Conservation (phyloP, 2,888 invertebrate species). For the Plemyria rubiginata region DNA sequence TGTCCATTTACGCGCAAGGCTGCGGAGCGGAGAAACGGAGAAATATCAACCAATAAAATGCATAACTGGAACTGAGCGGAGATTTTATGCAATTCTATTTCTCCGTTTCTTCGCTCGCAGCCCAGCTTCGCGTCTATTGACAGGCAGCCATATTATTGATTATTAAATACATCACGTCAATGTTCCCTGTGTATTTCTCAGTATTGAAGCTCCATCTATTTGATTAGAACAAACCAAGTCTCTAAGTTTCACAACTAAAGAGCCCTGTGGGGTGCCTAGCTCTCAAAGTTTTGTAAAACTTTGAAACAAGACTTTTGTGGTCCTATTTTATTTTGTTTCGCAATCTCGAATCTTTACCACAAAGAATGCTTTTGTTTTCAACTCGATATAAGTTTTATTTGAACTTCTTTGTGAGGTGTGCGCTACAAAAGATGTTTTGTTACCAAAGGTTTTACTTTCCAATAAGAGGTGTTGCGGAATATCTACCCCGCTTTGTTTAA, state of each 20-base stretch:
- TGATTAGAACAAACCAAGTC: slow-evolving; percentile 3
- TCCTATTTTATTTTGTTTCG: slow-evolving; percentile 8
- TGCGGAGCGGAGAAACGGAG: no score
- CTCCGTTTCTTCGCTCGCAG: no score
- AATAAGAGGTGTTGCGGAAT: neutral
- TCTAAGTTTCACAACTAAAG: slow-evolving; percentile 5
- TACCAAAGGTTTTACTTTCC: neutral
- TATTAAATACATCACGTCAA: no score
- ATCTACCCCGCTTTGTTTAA: neutral
- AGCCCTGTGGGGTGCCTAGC: neutral
- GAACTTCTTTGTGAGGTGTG: neutral
- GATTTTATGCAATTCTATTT: no score
- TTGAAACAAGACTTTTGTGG: neutral
- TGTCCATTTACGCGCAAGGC: no score
- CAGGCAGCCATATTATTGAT: no score
- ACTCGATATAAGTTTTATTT: neutral
- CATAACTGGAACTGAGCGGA: no score
- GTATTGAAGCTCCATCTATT: slow-evolving; percentile 11
- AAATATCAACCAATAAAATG: no score
- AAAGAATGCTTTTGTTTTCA: neutral
- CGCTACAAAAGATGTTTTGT: neutral
- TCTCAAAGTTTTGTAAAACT: slow-evolving; percentile 11
- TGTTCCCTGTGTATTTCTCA: slow-evolving; percentile 1
- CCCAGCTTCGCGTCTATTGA: no score
- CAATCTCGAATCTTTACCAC: slow-evolving; percentile 3